Percentiles rank a stretch among this genome's conserved stretches.
Conservation (phyloP, 2,113 vertebrate genomes). For the Murina feae region DNA sequence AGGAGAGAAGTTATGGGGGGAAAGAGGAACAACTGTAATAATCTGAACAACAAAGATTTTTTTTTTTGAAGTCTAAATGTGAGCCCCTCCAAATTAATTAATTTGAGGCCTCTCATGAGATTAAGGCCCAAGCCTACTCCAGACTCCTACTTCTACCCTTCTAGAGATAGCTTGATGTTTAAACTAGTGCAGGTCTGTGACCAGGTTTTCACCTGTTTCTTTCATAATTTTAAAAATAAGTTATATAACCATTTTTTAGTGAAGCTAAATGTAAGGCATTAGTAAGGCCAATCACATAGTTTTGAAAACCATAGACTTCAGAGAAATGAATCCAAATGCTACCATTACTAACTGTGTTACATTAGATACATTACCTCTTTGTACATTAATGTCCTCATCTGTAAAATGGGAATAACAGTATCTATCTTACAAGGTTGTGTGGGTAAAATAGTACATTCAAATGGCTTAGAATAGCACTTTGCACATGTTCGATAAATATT, state of each 20-base stretch:
- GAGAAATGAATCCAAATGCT: not conserved
- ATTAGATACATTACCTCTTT: not conserved
- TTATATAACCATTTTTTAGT: not conserved
- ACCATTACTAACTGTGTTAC: not conserved
- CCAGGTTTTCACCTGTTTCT: not conserved
- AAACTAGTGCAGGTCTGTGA: not conserved
- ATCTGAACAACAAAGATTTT: too few relatives aligned
- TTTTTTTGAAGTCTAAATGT: not conserved
- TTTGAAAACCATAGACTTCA: not conserved
- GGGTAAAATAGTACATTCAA: not conserved
- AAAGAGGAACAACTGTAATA: too few relatives aligned
- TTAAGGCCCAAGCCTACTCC: not conserved
- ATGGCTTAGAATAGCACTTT: not conserved
- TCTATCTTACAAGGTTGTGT: not conserved
- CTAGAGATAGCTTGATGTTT: not conserved
- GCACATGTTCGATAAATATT: not conserved
- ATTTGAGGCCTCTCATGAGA: not conserved
- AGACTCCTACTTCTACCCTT: not conserved
- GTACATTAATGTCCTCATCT: not conserved
- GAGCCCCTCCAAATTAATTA: not conserved
- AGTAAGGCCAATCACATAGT: not conserved
- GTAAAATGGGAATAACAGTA: not conserved
- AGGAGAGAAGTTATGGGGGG: too few relatives aligned
- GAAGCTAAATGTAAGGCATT: not conserved
- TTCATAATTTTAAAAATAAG: not conserved